Base-by-base conservation (phyloP, 2,113 vertebrate genomes). In the Empidonax traillii region DNA sequence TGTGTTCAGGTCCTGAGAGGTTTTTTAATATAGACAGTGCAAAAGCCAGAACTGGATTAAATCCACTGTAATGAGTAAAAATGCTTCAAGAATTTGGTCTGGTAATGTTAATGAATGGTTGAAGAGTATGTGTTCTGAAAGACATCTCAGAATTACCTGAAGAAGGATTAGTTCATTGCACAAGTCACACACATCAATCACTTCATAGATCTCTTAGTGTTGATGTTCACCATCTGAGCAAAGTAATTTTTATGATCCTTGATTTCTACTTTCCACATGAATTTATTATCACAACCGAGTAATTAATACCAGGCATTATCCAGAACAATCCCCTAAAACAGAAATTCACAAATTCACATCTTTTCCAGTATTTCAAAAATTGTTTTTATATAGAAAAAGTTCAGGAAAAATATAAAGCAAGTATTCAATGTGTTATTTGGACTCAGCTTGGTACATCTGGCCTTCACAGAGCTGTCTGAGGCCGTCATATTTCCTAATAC, bases 61-160 rank as follows among this genome's bases (percentile, higher is more conserved):
- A 94, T 93, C 43, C 39, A 83, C 51, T 44, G 71, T 80, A 94
- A 94, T 33, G 6, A 94, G 49, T 87, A 44, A 78, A 90, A 96
- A 85, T 51, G 19, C 43, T 63, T 92, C 39, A 94, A 88, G 79
- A 90, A 90, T 95, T 94, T 93, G 71, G 33, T 91, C 81, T 91
- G 81, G 8, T 91, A 85, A 79, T 2, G 2, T 61, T 96, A 96
- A 96, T 87, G 68, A 92, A 61, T 56, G 52, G n/a, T 52, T 87
- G 55, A 91, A 90, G 63, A 94, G 25, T 37, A 92, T 77, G 79
- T 66, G 33, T 69, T 75, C 80, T 91, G 78, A 84, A 92, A 97
- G 77, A 73, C 37, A 87, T 77, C 61, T 87, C 56, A 79, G 87
- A 81, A 92, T 92, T 95, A 92, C 94, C 74, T 97, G 84, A 63